Evolutionary conservation across 2,888 invertebrate genomes (phyloP).

Genomic region (Pheosia tremula): DNA sequence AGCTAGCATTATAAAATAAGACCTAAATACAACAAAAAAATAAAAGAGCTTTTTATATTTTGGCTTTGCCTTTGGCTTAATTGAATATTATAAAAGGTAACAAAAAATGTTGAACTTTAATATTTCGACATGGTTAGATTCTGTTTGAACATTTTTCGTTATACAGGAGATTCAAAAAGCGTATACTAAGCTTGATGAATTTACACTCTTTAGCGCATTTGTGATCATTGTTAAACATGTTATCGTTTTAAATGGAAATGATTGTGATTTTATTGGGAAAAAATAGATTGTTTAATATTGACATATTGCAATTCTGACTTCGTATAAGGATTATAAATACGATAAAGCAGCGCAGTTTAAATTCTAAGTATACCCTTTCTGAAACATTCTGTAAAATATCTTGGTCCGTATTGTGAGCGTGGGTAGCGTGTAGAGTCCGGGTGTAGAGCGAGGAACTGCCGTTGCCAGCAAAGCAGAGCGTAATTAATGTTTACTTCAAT

Average conservation of each 20-base stretch:
- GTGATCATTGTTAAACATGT: too few relatives aligned
- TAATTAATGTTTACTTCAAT: slow-evolving; percentile 72
- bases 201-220: too few relatives aligned
- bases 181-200: too few relatives aligned
- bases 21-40: not conserved
- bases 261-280: too few relatives aligned
- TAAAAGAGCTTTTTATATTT: not conserved
- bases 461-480: slow-evolving; percentile 48
- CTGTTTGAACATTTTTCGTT: slow-evolving; percentile 18
- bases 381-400: not conserved
- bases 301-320: too few relatives aligned
- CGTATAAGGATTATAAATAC: too few relatives aligned
- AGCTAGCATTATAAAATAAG: not conserved
- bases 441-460: slow-evolving; percentile 23
- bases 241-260: too few relatives aligned
- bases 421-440: slow-evolving; percentile 22
- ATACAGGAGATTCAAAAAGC: too few relatives aligned
- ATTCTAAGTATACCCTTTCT: too few relatives aligned
- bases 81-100: slow-evolving; percentile 23
- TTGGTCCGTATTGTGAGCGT: slow-evolving; percentile 5
- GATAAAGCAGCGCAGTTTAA: too few relatives aligned
- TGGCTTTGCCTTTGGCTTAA: slow-evolving; percentile 1
- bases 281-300: too few relatives aligned
- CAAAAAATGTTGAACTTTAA: slow-evolving; percentile 14
- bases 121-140: slow-evolving; percentile 17